Evolutionary conservation across 2,113 vertebrate species (phyloP).

Genomic region (Delphinapterus leucas): DNA sequence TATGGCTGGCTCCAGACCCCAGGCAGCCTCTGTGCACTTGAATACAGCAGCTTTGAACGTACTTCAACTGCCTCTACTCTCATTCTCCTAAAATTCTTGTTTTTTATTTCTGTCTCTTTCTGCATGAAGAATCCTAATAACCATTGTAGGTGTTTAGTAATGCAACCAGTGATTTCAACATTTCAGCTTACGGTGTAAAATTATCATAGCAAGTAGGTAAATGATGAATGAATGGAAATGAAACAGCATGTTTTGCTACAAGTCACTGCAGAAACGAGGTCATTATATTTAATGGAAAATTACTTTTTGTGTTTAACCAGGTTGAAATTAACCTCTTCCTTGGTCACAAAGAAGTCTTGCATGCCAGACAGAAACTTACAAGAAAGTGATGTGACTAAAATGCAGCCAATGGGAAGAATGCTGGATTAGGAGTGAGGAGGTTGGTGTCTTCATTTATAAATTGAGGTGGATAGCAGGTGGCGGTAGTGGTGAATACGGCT

Average conservation of each 20-base stretch:
- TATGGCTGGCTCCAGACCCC: neutral
- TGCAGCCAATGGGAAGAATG: neutral
- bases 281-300: constrained; percentile 70
- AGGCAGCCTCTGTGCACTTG: neutral
- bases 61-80: neutral
- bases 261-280: constrained; percentile 62
- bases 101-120: constrained; percentile 71
- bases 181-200: constrained; percentile 68
- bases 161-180: constrained; percentile 65
- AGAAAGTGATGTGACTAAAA: neutral
- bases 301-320: constrained; percentile 52
- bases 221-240: constrained; percentile 54
- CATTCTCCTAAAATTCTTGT: constrained; percentile 40
- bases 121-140: constrained; percentile 64
- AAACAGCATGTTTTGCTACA: constrained; percentile 65
- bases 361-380: neutral
- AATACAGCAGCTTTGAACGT: neutral
- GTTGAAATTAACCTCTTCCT: constrained; percentile 65
- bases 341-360: constrained; percentile 41
- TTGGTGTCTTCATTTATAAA: neutral
- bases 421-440: neutral
- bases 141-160: constrained; percentile 45
- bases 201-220: constrained; percentile 61
- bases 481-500: neutral
- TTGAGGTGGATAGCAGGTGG: neutral